A percentile compares a stretch with the other conserved stretches of the same genome.
These are phyloP conservation scores for Nyctereutes procyonoides DNA, from an alignment of 2,113 vertebrate species.

Conservation along the genomic window DNA sequence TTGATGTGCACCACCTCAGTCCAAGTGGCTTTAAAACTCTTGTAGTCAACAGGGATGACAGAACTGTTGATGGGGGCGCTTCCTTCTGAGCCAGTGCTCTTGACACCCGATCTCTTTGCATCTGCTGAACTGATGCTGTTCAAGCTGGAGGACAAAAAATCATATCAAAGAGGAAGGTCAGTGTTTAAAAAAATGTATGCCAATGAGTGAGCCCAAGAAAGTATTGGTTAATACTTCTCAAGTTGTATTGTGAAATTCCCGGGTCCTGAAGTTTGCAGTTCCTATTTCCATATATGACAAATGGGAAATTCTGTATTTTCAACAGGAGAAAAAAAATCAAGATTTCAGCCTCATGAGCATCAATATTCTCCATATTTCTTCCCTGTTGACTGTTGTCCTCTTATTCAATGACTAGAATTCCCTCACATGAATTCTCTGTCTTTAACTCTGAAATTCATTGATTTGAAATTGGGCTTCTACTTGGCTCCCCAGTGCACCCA, in stretches of 20 bases:
- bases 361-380: neutral
- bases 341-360: neutral
- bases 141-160: conserved; percentile 85
- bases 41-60: conserved; percentile 94
- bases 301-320: neutral
- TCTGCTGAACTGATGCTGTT: conserved; percentile 93
- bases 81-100: conserved; percentile 93
- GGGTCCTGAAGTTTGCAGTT: neutral
- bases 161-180: conserved; percentile 5
- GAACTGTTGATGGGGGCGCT: conserved; percentile 92
- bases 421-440: neutral
- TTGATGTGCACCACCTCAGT: conserved; percentile 96
- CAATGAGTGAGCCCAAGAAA: neutral
- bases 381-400: neutral
- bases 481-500: neutral
- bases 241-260: neutral
- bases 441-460: neutral
- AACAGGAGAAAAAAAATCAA: neutral
- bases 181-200: neutral
- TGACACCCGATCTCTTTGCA: conserved; percentile 91
- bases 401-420: neutral
- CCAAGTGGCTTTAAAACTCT: conserved; percentile 96
- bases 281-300: neutral
- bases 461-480: neutral
- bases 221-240: neutral